These are phyloP conservation scores for Galago senegalensis DNA, from an alignment of 2,797 vertebrate genomes.

Conservation along the genomic window DNA sequence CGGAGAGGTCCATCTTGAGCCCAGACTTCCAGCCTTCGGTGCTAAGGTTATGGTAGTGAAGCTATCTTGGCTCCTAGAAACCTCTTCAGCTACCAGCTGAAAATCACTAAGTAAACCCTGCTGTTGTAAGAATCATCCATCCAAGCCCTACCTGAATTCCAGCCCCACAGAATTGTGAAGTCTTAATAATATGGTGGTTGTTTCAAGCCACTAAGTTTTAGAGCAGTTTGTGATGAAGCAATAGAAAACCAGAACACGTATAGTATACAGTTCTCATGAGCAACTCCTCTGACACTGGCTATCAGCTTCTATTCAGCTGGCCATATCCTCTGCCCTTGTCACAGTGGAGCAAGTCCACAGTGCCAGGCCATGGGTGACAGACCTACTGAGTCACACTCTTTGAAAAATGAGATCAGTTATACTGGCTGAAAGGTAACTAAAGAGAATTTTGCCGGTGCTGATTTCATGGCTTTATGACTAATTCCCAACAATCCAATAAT, in stretches of 20 bases:
- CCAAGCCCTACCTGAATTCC: constrained; percentile 9
- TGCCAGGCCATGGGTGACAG: neutral
- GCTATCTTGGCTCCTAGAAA: neutral
- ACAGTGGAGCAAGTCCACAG: neutral
- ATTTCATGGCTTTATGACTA: constrained; percentile 62
- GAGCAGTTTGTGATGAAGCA: neutral
- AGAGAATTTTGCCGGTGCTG: constrained; percentile 38
- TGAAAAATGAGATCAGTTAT: constrained; percentile 51
- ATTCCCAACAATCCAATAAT: constrained; percentile 55
- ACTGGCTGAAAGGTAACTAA: constrained; percentile 33
- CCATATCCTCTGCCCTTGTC: neutral
- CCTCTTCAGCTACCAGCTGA: neutral
- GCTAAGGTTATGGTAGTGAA: neutral
- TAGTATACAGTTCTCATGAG: neutral
- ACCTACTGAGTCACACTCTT: neutral
- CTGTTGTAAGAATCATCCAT: neutral
- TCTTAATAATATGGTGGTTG: neutral
- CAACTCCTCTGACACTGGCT: neutral
- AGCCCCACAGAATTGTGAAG: neutral
- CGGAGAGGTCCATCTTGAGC: neutral
- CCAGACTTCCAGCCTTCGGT: neutral
- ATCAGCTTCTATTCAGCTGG: neutral
- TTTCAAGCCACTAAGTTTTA: constrained; percentile 30
- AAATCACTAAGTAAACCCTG: neutral
- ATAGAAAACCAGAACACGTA: neutral